Evolutionary conservation across 1,140 invertebrate species (phyloP).

Genomic region (Drosophila repleta): DNA sequence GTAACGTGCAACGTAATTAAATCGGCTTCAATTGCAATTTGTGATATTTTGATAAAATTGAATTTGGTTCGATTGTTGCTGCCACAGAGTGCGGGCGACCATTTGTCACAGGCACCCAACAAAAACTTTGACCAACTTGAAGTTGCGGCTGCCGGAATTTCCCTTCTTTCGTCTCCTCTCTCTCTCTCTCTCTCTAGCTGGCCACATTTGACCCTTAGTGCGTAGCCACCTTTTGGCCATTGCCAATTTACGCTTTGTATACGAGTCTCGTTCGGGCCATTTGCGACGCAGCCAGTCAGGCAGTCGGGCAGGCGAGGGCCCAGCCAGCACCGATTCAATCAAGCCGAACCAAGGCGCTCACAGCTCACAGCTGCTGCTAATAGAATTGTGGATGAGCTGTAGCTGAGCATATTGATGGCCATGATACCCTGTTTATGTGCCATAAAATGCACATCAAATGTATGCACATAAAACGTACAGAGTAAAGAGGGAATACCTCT

Average conservation of each 20-base stretch:
- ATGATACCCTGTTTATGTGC: slow-evolving; percentile 10
- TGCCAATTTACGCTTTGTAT: slow-evolving; percentile 53
- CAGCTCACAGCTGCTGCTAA: slow-evolving; percentile 44
- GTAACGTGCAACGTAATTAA: slow-evolving; percentile 23
- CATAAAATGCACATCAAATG: too few species aligned
- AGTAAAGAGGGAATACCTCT: too few species aligned
- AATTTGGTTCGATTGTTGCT: slow-evolving; percentile 26
- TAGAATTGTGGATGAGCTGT: slow-evolving; percentile 4
- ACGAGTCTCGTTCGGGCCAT: slow-evolving; percentile 49
- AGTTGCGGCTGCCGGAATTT: slow-evolving; percentile 3
- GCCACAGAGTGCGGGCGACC: slow-evolving; percentile 25
- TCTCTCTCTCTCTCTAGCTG: slow-evolving; percentile 6
- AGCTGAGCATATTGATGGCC: background rate
- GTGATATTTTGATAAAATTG: background rate
- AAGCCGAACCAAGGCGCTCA: slow-evolving; percentile 22
- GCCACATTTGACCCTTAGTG: slow-evolving; percentile 8
- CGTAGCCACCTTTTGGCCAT: slow-evolving; percentile 38
- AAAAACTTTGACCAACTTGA: slow-evolving; percentile 24
- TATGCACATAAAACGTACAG: too few species aligned
- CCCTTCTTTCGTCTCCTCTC: too few species aligned
- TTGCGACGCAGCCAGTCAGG: slow-evolving; percentile 26
- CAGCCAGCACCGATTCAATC: slow-evolving; percentile 32
- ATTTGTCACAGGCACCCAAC: slow-evolving; percentile 34
- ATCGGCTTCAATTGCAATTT: slow-evolving; percentile 35
- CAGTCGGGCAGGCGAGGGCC: background rate